Base-by-base conservation (phyloP, 2,888 invertebrate species). In the Ceriagrion tenellum region DNA sequence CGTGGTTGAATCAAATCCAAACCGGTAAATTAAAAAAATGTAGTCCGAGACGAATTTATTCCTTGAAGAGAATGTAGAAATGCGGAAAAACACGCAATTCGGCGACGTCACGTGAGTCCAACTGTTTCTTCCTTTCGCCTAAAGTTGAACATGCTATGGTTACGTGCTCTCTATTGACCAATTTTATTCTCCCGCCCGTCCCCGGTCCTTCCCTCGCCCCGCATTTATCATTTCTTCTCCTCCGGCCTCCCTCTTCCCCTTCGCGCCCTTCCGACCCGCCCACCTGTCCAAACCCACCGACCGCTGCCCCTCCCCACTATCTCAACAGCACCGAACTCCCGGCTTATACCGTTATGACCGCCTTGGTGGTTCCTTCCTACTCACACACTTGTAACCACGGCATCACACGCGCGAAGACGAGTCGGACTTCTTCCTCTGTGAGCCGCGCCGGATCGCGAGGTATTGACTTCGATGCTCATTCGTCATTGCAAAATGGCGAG, bases 311-410 rank as follows among this genome's bases (percentile, higher is more conserved):
- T 16, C 89, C 47, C 88, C 88, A 40, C 47, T 4, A 47, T 47
- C 89, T 55, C 89, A 55, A 89, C 47, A n/a, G 55, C 89, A 35
- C 47, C 89, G 47, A 47, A 89, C 89, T 55, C 89, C 69, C 59
- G 35, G 30, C 18, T 26, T n/a, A 63, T 74, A 93, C 93, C 93
- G 93, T 93, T 93, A 93, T 93, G 93, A 93, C 93, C 69, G 93
- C 93, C 69, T 91, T 69, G 69, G 35, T 91, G 91, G 91, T 91
- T 91, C 91, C 91, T 91, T 91, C 91, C 63, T 91, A 55, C 93
- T 47, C 63, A 69, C 47, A 69, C 69, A 35, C 47, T 8, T n/a
- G n/a, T n/a, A 18, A 47, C 30, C 63, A 35, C 63, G 30, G 20
- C 59, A 23, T 59, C 90, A 56, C 88, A 35, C 74, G 18, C 10